Evolutionary conservation across 30 jellyfish, hydroid and myxozoan species (phyloP), one percentile per base, ranked within the genome.

Genomic region (Morbakka virulenta): DNA sequence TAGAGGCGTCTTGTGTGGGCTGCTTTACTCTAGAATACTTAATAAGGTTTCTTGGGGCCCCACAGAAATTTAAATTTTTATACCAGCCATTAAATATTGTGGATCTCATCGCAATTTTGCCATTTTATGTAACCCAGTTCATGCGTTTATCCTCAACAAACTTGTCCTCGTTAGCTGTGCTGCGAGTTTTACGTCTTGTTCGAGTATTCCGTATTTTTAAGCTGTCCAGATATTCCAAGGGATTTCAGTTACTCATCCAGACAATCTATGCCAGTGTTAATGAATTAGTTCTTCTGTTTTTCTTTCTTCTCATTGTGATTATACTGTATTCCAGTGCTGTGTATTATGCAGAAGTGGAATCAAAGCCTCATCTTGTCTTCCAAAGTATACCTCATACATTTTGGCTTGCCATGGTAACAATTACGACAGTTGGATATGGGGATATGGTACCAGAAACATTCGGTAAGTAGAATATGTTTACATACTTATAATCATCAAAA

Each of bases 391-490:
- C 97, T 3, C 97, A 88, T 29, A 88, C 97, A 2, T 88, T 88
- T 57, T 88, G 97, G 97, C 62, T 88, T 26, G 72, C 92, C 1
- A 74, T 88, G 3, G 97, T 88, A 14, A 88, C 97, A 34, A 71
- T 88, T 25, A 88, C 97, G 1, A 88, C 97, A 1, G 97, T 88
- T 13, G 97, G 97, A 41, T 88, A 88, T 62, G 97, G 97, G 12
- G 97, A 88, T 66, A 74, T 88, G 83, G 97, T 88, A 12, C 97
- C 93, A 41, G 63, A 32, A 0, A 88, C 97, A 17, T 36, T 81
- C 22, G 97, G 97, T 88, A 67, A 50, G 90, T 68, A 22, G n/a
- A n/a, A n/a, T n/a, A n/a, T n/a, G n/a, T n/a, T n/a, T n/a, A n/a
- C n/a, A n/a, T n/a, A n/a, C n/a, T n/a, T n/a, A n/a, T n/a, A n/a